phyloP scores from a whole-genome alignment of 1,140 invertebrate species.

The Trichonephila inaurata region DNA sequence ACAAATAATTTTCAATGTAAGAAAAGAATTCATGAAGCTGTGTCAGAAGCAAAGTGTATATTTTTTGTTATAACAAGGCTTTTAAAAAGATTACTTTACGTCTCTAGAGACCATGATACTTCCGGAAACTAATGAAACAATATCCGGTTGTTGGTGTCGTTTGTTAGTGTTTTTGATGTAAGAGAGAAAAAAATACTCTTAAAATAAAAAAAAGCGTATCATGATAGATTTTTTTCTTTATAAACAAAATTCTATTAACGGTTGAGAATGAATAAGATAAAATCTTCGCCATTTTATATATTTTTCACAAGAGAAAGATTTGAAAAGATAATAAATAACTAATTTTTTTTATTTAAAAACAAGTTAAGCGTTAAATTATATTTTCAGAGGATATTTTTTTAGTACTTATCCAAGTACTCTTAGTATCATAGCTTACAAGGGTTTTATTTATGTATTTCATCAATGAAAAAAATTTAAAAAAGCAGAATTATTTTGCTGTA shows the following conservation, averaged over 20 bases:
- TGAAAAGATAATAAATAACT: background rate
- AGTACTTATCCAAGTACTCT: too few species aligned
- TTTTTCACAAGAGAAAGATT: background rate
- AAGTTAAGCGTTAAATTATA: background rate
- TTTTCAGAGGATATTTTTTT: too few species aligned
- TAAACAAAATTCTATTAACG: too few species aligned
- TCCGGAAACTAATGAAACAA: slow-evolving; percentile 12
- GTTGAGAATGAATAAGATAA: background rate
- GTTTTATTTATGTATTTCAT: too few species aligned
- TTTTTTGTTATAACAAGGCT: background rate
- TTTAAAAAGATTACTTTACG: slow-evolving; percentile 29
- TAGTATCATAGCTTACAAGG: too few species aligned
- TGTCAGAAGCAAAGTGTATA: background rate
- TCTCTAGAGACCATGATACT: background rate
- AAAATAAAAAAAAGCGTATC: background rate
- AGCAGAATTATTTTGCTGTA: too few species aligned
- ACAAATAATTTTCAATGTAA: background rate
- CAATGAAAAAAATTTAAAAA: too few species aligned
- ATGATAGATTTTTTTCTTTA: too few species aligned
- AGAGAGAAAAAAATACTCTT: background rate
- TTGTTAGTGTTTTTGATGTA: background rate
- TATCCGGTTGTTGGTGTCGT: slow-evolving; percentile 2
- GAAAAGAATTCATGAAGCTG: background rate
- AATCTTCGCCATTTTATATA: background rate
- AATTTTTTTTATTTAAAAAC: background rate